Conservation (phyloP, 1,140 invertebrate species). For the Tetragnatha versicolor region DNA sequence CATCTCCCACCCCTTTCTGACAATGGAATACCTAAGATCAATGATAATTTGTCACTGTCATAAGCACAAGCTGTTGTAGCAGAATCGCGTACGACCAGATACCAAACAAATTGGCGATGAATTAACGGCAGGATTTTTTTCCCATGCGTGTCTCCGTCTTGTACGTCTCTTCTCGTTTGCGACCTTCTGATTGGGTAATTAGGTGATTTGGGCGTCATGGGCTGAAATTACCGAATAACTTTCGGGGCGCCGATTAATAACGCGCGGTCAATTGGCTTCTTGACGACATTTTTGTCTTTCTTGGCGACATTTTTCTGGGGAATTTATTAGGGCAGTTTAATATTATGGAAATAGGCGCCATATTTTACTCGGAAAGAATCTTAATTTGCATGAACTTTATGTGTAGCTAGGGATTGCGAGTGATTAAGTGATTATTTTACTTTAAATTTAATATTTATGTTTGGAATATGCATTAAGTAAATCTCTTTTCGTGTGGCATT, state of each 20-base stretch:
- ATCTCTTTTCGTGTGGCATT: no score
- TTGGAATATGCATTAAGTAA: no score
- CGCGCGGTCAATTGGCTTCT: slow-evolving; percentile 1
- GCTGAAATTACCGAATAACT: slow-evolving; percentile 36
- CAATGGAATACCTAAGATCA: slow-evolving; percentile 22
- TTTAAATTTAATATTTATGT: no score
- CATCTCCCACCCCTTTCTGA: background rate
- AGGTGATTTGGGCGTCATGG: slow-evolving; percentile 46
- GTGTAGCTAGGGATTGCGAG: no score
- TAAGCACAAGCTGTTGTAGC: slow-evolving; percentile 52
- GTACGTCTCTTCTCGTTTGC: slow-evolving; percentile 16
- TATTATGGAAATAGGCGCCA: no score
- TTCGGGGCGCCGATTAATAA: slow-evolving; percentile 19
- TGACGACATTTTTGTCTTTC: background rate
- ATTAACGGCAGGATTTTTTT: slow-evolving; percentile 39
- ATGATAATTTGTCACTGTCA: slow-evolving; percentile 53
- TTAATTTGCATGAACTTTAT: no score
- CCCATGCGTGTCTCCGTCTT: slow-evolving; percentile 20
- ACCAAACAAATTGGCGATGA: slow-evolving; percentile 49
- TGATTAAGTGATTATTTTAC: no score
- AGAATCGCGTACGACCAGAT: slow-evolving; percentile 7
- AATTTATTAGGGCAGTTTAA: no score
- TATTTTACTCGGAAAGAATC: no score
- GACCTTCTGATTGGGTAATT: slow-evolving; percentile 45
- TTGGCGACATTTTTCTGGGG: background rate